These are phyloP conservation scores for Xestia ashworthii DNA, from an alignment of 2,888 invertebrate species.

Conservation along the genomic window DNA sequence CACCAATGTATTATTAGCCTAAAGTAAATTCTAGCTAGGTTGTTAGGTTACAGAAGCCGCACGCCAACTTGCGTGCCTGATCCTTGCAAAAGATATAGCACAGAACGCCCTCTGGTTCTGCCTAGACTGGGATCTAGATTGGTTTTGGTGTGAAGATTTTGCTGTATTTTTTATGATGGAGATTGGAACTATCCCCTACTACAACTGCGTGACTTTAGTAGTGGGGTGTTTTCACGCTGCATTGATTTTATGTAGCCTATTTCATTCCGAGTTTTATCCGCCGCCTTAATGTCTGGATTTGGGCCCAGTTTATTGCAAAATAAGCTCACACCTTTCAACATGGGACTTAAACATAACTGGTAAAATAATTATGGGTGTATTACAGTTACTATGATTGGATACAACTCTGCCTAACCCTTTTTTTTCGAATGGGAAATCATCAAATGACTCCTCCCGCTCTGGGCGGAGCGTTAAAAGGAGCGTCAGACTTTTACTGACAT, in stretches of 20 bases:
- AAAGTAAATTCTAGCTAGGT: slow-evolving; percentile 73
- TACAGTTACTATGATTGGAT: too few relatives aligned
- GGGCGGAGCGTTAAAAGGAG: too few relatives aligned
- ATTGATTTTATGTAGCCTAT: not conserved
- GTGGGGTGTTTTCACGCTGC: too few relatives aligned
- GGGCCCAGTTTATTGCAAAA: too few relatives aligned
- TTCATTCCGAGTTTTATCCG: not conserved
- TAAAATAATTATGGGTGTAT: too few relatives aligned
- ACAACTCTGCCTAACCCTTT: too few relatives aligned
- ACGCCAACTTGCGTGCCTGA: slow-evolving; percentile 79
- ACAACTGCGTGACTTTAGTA: not conserved
- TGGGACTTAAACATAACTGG: too few relatives aligned
- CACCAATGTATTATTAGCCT: slow-evolving; percentile 63
- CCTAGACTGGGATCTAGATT: slow-evolving; percentile 63
- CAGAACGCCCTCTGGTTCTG: slow-evolving; percentile 59
- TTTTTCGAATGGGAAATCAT: too few relatives aligned
- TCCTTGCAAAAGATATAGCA: slow-evolving; percentile 67
- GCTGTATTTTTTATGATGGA: slow-evolving; percentile 19
- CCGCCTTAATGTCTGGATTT: not conserved
- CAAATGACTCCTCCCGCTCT: too few relatives aligned
- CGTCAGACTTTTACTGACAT: too few relatives aligned
- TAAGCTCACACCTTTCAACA: too few relatives aligned
- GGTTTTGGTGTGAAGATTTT: slow-evolving; percentile 47
- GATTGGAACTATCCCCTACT: not conserved
- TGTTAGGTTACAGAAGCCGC: slow-evolving; percentile 72